Evolutionary conservation across 92 coral and sea anemone genomes (phyloP).

Genomic region (Actinernus sp.): DNA sequence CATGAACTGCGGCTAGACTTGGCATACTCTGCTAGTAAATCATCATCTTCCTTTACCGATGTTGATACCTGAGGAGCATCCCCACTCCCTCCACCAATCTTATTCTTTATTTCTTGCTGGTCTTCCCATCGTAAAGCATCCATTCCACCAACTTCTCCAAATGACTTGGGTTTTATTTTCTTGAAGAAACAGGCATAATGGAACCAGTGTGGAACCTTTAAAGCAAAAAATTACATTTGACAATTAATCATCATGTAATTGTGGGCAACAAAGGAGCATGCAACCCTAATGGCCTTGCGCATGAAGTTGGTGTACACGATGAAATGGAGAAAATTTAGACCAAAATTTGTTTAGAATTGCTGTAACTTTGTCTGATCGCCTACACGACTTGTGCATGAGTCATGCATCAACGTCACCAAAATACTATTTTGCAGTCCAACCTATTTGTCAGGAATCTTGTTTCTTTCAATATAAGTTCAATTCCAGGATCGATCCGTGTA

Average conservation of each 20-base stretch:
- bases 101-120: conserved; percentile 77
- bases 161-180: conserved; percentile 50
- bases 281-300: too few relatives aligned
- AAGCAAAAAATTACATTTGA: conserved; percentile 1
- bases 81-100: conserved; percentile 24
- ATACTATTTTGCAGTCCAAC: too few relatives aligned
- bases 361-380: too few relatives aligned
- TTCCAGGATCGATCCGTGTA: too few relatives aligned
- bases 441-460: too few relatives aligned
- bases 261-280: background rate
- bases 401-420: too few relatives aligned
- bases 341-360: too few relatives aligned
- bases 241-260: too few relatives aligned
- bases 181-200: conserved; percentile 92
- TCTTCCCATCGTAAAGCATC: conserved; percentile 96
- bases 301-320: background rate
- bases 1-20: conserved; percentile 95
- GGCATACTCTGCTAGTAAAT: conserved; percentile 88
- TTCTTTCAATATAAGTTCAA: too few relatives aligned
- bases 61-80: conserved; percentile 13
- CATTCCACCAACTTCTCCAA: conserved; percentile 79
- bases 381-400: too few relatives aligned
- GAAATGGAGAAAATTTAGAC: background rate
- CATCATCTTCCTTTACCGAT: conserved; percentile 15
- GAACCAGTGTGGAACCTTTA: conserved; percentile 96